Conservation (phyloP, 2,797 vertebrate genomes). For the Enteromius unitaeniatus region DNA sequence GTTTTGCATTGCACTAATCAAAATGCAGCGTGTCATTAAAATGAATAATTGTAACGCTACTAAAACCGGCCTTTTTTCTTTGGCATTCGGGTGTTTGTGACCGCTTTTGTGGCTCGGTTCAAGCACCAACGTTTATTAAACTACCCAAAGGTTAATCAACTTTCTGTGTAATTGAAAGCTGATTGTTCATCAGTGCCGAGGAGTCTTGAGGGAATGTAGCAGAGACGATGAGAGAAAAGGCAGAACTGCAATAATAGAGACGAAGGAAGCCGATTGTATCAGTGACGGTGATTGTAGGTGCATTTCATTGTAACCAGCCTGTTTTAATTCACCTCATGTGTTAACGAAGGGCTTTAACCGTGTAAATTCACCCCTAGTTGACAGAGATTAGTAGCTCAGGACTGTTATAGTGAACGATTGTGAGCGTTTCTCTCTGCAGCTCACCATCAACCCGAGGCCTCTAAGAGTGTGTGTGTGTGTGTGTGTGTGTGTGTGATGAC, state of each 20-base stretch:
- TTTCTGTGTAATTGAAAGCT: neutral
- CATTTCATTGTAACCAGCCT: neutral
- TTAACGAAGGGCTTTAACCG: conserved; percentile 7
- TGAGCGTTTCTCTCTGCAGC: conserved; percentile 63
- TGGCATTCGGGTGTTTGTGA: neutral
- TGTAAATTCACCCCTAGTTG: conserved; percentile 18
- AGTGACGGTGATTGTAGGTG: conserved; percentile 6
- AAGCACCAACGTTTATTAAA: conserved; percentile 6
- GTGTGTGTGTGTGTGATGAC: conserved; percentile 56
- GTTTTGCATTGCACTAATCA: neutral
- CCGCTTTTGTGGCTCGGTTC: neutral
- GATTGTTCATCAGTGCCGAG: conserved; percentile 5
- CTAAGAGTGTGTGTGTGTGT: conserved; percentile 65
- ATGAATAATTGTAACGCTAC: no score
- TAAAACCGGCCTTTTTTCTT: neutral
- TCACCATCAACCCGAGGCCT: conserved; percentile 65
- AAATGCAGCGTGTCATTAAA: neutral
- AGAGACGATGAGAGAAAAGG: neutral
- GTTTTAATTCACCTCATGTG: neutral
- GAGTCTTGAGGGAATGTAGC: neutral
- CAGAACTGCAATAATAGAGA: conserved; percentile 2
- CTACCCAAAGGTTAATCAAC: conserved; percentile 18
- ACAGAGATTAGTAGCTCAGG: conserved; percentile 78
- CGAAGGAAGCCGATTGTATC: neutral
- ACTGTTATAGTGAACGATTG: conserved; percentile 74